A percentile compares a stretch with the other conserved stretches of the same genome.
Evolutionary conservation across 2,888 invertebrate species (phyloP).

Genomic region (Ecdyonurus torrentis): DNA sequence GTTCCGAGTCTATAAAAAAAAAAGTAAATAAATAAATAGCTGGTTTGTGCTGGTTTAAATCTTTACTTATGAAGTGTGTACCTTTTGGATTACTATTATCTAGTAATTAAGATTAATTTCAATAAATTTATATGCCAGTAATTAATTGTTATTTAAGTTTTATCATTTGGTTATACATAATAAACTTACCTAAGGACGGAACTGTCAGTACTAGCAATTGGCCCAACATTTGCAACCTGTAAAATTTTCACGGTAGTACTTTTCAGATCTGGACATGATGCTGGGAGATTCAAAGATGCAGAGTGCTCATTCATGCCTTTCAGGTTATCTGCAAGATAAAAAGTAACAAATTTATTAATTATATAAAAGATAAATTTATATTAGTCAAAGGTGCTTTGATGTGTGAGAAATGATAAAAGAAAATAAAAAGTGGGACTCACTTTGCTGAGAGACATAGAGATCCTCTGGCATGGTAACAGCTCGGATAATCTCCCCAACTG

Average conservation of each 20-base stretch:
- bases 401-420: neutral
- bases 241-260: constrained; percentile 43
- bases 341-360: neutral
- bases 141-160: constrained; percentile 9
- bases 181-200: constrained; percentile 34
- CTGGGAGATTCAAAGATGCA: constrained; percentile 22
- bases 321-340: constrained; percentile 34
- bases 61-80: too few species aligned
- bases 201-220: constrained; percentile 36
- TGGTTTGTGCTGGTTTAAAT: too few species aligned
- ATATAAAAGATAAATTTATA: constrained; percentile 1
- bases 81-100: too few species aligned
- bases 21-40: too few species aligned
- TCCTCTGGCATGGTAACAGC: constrained; percentile 57
- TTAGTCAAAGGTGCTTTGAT: neutral
- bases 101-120: constrained; percentile 17
- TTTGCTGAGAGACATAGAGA: constrained; percentile 54
- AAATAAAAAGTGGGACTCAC: too few species aligned
- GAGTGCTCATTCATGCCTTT: constrained; percentile 84
- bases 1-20: too few species aligned
- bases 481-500: constrained; percentile 74
- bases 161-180: constrained; percentile 3
- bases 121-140: neutral
- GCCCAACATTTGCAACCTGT: constrained; percentile 61
- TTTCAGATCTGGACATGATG: constrained; percentile 30